Percentiles rank a stretch among this genome's conserved stretches.
phyloP scores from a whole-genome alignment of 2,888 invertebrate genomes.

The Pammene aurita region DNA sequence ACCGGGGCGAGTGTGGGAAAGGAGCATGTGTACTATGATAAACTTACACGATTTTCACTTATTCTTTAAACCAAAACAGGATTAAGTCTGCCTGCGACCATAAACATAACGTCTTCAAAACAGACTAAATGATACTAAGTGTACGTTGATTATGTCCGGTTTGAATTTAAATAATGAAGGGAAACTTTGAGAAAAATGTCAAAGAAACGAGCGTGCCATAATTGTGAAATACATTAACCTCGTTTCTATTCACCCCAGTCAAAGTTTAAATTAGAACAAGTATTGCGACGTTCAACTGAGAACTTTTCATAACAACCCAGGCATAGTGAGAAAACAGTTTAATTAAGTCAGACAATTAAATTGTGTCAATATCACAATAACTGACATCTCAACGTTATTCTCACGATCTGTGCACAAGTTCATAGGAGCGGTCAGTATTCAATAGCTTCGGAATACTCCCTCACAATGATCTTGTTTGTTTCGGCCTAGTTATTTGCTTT shows the following conservation, averaged over 20 bases:
- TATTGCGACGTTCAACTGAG: slow-evolving; percentile 13
- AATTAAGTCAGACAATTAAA: too few relatives aligned
- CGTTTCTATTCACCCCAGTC: not conserved
- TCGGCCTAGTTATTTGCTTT: not conserved
- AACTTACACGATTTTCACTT: too few relatives aligned
- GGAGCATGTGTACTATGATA: not conserved
- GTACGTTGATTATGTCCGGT: too few relatives aligned
- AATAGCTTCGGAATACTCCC: slow-evolving; percentile 11
- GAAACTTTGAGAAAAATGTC: too few relatives aligned
- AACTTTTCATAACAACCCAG: not conserved
- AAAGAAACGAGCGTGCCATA: too few relatives aligned
- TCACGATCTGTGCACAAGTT: not conserved
- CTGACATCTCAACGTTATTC: not conserved
- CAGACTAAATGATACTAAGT: too few relatives aligned
- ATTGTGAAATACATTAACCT: too few relatives aligned
- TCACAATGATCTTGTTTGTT: slow-evolving; percentile 18
- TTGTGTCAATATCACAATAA: not conserved
- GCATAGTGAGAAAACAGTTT: not conserved
- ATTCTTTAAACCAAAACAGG: too few relatives aligned
- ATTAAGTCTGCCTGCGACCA: too few relatives aligned
- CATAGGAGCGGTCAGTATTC: slow-evolving; percentile 9
- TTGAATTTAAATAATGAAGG: too few relatives aligned
- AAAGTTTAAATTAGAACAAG: slow-evolving; percentile 3
- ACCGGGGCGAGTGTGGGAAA: slow-evolving; percentile 1
- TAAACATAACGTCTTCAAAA: too few relatives aligned